Conservation (phyloP, 2,113 vertebrate species). For the Nesogale talazaci region DNA sequence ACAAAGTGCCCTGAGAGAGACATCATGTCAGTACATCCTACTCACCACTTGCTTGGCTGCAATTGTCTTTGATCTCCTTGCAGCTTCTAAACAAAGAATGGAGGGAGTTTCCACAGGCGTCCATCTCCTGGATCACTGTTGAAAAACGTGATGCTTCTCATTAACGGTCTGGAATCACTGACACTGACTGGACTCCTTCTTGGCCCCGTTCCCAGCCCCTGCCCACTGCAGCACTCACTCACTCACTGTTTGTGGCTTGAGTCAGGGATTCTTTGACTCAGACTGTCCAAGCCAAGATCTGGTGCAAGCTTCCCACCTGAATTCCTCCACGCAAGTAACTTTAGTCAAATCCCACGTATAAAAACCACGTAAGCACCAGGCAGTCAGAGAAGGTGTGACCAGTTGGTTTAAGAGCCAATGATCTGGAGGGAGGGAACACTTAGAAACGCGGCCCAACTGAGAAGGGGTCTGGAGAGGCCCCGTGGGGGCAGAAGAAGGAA, state of each 20-base stretch:
- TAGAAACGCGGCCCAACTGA: not conserved
- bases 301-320: not conserved
- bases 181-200: not conserved
- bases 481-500: not conserved
- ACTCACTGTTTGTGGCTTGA: too few relatives aligned
- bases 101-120: not conserved
- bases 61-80: not conserved
- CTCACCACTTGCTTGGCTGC: not conserved
- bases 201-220: not conserved
- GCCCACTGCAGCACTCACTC: not conserved
- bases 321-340: not conserved
- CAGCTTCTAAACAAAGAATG: not conserved
- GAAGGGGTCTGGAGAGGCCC: not conserved
- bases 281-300: not conserved
- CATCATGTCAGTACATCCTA: not conserved
- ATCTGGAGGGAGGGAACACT: not conserved
- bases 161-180: not conserved
- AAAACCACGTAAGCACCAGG: not conserved
- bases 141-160: not conserved
- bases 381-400: not conserved
- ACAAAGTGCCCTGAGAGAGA: not conserved
- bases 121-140: accelerated
- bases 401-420: not conserved
- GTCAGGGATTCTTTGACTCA: not conserved
- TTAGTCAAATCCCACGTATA: not conserved